A percentile compares a stretch with the other conserved stretches of the same genome.
Conservation (phyloP, 2,888 invertebrate genomes). For the Hyles lineata region DNA sequence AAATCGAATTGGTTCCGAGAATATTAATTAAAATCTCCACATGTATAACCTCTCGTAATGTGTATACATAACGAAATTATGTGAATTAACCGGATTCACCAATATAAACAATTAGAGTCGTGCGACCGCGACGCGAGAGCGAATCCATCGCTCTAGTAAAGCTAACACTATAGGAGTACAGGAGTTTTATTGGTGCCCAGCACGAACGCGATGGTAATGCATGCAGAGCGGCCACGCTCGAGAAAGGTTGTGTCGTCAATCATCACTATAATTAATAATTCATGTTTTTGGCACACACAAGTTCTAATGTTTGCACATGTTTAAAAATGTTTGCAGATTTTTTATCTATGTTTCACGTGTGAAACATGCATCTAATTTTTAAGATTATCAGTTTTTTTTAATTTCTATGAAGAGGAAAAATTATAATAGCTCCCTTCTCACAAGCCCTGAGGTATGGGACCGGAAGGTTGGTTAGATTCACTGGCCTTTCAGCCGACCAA, state of each 20-base stretch:
- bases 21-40: neutral
- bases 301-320: no score
- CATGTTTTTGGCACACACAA: no score
- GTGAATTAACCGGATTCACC: neutral
- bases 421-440: no score
- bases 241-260: neutral
- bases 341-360: no score
- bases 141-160: constrained; percentile 4
- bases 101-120: neutral
- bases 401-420: no score
- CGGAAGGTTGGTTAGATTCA: no score
- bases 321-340: no score
- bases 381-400: no score
- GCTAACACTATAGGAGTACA: neutral
- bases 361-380: no score
- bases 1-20: neutral
- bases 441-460: no score
- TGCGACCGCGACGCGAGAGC: constrained; percentile 1
- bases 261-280: neutral
- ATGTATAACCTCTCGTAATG: neutral
- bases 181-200: neutral
- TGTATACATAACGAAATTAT: neutral
- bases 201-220: neutral
- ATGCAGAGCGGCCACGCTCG: neutral
- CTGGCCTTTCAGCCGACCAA: no score